Evolutionary conservation across 2,113 vertebrate species (phyloP), one percentile per base, ranked within the genome.

Genomic region (Abramis brama): DNA sequence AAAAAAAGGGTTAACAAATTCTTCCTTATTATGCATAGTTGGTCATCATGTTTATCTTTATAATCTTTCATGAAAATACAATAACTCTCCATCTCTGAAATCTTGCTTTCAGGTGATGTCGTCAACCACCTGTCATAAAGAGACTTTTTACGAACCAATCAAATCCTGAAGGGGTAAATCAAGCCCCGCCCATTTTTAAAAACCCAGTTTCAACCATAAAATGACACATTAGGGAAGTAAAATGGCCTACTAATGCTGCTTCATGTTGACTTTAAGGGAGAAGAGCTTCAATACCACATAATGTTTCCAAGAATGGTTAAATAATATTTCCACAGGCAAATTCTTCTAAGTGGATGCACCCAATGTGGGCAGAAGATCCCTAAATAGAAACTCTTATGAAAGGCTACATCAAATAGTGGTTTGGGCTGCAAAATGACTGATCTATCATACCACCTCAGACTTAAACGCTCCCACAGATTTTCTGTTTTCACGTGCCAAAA

Each of bases 341-440:
- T 64, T 60, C 23, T 77, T 78, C 85, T 82, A 39, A 50, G 59
- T 39, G 45, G 87, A 76, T 57, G 84, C 88, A 27, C 60, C 84
- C 36, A 25, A 60, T 70, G 62, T 82, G 83, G 74, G 55, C 83
- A 52, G 74, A 73, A 80, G 62, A 62, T 87, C 76, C 86, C 85
- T 88, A 92, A 93, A 92, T 88, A 93, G 89, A 92, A 86, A 91
- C 88, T 90, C 89, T 76, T 87, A 79, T 90, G 87, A 90, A 88
- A 84, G 88, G 91, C 89, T 91, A 84, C 86, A 83, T 92, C 71
- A 88, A 89, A 88, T 83, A 88, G 88, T 66, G 90, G 87, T 77
- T 62, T 82, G 80, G 80, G 89, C 88, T 87, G 88, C 88, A 88
- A 85, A 87, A 90, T 85, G 87, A 91, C 85, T 87, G 90, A 92